Evolutionary conservation across 1,140 invertebrate genomes (phyloP), one percentile per base, ranked within the genome.

Genomic region (Sycobia sp.): DNA sequence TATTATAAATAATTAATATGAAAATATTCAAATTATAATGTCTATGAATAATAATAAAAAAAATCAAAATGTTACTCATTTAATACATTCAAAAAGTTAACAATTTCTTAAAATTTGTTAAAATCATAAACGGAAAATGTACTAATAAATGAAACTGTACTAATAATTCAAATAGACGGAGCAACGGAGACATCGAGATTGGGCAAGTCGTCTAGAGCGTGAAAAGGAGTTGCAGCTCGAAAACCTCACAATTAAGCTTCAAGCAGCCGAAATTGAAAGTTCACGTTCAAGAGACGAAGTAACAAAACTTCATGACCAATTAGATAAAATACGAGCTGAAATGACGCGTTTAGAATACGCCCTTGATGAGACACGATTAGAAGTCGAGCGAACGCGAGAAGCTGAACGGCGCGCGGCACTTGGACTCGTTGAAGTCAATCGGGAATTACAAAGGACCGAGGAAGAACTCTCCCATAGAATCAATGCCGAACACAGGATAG

Each of bases 221-320:
- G 95, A 96, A 77, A 90, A 93, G 60, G 88, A 91, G 68, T 83
- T 95, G 34, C 91, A 96, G 77, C 81, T 95, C 56, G 91, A 95
- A 75, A 94, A 94, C 70, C 89, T 89, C 71, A 88, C 87, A 62
- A 91, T 93, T 70, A 88, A 94, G 71, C 84, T 96, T 22, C 88
- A 91, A 66, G 86, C 86, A 32, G 84, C 90, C 13, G 94, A 97
- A 77, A 78, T 88, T 16, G 94, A 96, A 72, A 88, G 90, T 46
- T 84, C 87, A 8, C 84, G 85, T 65, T 78, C 93, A 53, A 89
- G 90, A 71, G 90, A 93, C 67, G 95, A 98, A 81, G 84, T 88
- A 5, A 67, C 69, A 2, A 74, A 84, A 65, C 74, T 87, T 49
- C 82, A 84, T 32, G 73, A 80, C 25, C 84, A 86, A 67, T 66